phyloP scores from a whole-genome alignment of 2,797 vertebrate genomes.

The Platalea minor region DNA sequence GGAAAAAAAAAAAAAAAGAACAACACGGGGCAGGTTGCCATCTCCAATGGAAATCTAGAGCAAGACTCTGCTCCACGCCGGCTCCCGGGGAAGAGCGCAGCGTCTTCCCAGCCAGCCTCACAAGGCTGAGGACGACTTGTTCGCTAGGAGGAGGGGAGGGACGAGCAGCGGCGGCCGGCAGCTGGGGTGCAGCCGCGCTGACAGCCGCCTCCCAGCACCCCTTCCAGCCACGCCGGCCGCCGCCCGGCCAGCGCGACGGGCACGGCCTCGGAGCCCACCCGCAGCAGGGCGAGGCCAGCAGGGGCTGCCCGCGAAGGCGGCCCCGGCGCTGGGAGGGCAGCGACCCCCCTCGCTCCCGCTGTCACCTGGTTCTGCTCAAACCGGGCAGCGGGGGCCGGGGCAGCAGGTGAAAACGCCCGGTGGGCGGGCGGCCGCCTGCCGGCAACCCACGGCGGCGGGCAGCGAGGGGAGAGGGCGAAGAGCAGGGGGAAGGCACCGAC shows the following conservation, averaged over 20 bases:
- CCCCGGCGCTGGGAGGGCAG: not conserved
- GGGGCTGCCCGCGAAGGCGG: not conserved
- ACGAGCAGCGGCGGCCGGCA: not conserved
- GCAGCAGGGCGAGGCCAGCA: not conserved
- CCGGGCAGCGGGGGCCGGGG: not conserved
- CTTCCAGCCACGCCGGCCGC: not conserved
- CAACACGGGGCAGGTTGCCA: not conserved
- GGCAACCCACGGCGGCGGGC: not conserved
- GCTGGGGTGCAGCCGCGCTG: not conserved
- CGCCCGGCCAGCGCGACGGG: not conserved
- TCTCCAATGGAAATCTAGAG: fast-evolving
- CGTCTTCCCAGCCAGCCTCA: not conserved
- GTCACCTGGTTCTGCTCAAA: fast-evolving
- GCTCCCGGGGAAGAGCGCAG: not conserved
- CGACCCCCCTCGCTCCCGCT: no score
- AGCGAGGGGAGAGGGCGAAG: no score
- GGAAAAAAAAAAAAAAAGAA: no score
- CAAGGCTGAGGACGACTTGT: not conserved
- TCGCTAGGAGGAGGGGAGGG: not conserved
- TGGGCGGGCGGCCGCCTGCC: not conserved
- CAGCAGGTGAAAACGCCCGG: not conserved
- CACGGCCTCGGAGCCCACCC: not conserved
- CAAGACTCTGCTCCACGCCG: not conserved
- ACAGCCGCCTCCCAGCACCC: not conserved
- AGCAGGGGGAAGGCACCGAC: not conserved